Base-by-base conservation (phyloP, 1,140 invertebrate species). In the Polypedilum pembai region DNA sequence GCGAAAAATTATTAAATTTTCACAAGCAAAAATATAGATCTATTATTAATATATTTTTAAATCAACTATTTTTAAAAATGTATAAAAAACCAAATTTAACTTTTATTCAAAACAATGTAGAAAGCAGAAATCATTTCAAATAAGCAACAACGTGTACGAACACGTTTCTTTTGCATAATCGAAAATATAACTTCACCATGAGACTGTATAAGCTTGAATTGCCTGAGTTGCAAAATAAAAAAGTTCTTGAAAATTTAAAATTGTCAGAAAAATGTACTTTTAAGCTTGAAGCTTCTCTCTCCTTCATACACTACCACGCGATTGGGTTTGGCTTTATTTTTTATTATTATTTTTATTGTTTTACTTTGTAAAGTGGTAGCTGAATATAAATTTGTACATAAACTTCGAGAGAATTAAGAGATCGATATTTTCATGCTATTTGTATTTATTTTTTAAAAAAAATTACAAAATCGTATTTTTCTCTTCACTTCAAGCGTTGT, bases 231-330 rank as follows among this genome's bases (percentile, higher is more conserved):
- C 45, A 56, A n/a, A 45, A 45, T 45, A 7, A 45, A 56, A 45
- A 56, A 56, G 45, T 56, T 56, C 45, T 56, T 56, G 45, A n/a
- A 56, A 56, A 56, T 56, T 56, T 15, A 56, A 56, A 56, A 56
- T 1, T 56, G 45, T 2, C 41, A 45, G 41, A 45, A 56, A 12
- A 56, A 56, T n/a, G n/a, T 56, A n/a, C 15, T 4, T n/a, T n/a
- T 15, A 45, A 45, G 41, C 15, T 45, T 56, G 12, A 56, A 56
- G 45, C 45, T 56, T 56, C 45, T 33, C 45, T 33, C 24, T 56
- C 45, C 45, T 56, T 56, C 45, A 56, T 15, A 56, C 12, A 56
- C 24, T 33, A 33, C 45, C 45, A 56, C 45, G 45, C 45, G 8
- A 56, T 56, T 33, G 45, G 45, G 45, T n/a, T 56, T 56, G 45